Base-by-base conservation (phyloP, 2,113 vertebrate genomes). In the Etheostoma cragini region DNA sequence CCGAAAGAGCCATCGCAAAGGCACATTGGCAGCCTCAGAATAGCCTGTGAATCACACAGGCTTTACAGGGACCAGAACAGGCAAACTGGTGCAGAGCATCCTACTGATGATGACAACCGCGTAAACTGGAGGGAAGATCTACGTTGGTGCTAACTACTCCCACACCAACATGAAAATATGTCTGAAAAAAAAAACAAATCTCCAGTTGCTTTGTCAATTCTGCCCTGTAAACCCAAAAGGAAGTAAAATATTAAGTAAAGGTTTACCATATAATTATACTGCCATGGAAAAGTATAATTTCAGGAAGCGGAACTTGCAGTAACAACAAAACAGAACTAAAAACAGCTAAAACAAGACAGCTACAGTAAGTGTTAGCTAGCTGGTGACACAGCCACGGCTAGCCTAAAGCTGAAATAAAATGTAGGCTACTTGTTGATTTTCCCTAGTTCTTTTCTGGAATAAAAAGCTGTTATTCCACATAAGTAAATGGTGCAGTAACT, bases 1-100 rank as follows among this genome's bases (percentile, higher is more conserved):
- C 47, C 21, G 16, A 56, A 60, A 71, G 38, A 52, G 52, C 45
- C 66, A 50, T 66, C 10, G 17, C 60, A 67, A 53, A 42, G 68
- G 69, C 62, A 26, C 58, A 33, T 0, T 33, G 73, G 69, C 0
- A 61, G 72, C 26, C 82, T 81, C 63, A 78, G 85, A 82, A 82
- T 73, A 89, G 66, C 52, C 42, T n/a, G 38, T 82, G 83, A 88
- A 50, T 86, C 85, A 84, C 17, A 8, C 15, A 54, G 35, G 52
- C 46, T 64, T 71, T 57, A 76, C 68, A 74, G 19, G 45, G 4
- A 52, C 60, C 63, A 62, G 65, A 67, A n/a, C 38, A 30, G 21
- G n/a, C 46, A 30, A 30, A 47, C 76, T 78, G 68, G 38, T 68
- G 38, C 49, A 72, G 19, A 77, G 35, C 64, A 30, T 77, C 73